A percentile compares a stretch with the other conserved stretches of the same genome.
phyloP scores from a whole-genome alignment of 1,140 invertebrate genomes.

The Macrobrachium nipponense region DNA sequence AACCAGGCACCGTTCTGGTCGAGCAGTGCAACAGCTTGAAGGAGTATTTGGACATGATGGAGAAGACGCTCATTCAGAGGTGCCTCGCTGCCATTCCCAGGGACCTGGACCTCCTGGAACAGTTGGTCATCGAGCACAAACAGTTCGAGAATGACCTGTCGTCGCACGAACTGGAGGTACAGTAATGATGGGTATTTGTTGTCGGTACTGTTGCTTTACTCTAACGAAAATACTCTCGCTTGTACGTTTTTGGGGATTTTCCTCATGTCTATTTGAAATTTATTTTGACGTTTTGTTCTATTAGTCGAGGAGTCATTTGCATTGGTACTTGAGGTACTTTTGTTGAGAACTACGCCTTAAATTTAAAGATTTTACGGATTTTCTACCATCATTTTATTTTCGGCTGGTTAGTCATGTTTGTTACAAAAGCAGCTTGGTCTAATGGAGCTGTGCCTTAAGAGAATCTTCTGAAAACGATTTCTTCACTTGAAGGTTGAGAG shows the following conservation, averaged over 20 bases:
- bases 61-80: constrained; percentile 83
- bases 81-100: constrained; percentile 79
- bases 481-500: constrained; percentile 77
- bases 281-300: no score
- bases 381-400: neutral
- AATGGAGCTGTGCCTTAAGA: no score
- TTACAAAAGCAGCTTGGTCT: no score
- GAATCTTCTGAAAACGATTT: no score
- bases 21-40: constrained; percentile 86
- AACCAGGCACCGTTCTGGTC: constrained; percentile 86
- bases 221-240: no score
- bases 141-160: constrained; percentile 83
- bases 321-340: no score
- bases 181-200: neutral
- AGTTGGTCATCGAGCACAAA: constrained; percentile 88
- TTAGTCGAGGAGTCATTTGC: no score
- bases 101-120: constrained; percentile 87
- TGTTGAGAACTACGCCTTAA: no score
- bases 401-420: neutral
- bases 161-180: constrained; percentile 66
- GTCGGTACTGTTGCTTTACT: no score
- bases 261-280: no score
- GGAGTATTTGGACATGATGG: constrained; percentile 84
- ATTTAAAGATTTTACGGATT: no score
- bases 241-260: no score